Conservation (phyloP, 2,113 vertebrate species). For the Psittacula cyanocephala region DNA sequence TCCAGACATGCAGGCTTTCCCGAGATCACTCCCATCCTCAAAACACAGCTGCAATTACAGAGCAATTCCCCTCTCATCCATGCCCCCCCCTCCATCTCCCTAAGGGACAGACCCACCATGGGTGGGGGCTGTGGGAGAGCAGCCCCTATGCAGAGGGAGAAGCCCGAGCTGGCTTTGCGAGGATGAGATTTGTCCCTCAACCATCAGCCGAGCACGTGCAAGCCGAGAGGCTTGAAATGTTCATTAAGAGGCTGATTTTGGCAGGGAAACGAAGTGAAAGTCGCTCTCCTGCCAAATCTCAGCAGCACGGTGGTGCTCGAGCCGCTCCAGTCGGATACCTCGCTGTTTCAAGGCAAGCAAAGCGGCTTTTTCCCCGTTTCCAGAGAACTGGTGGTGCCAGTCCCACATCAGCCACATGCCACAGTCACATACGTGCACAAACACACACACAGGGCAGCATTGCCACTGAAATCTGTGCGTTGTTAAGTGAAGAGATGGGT, state of each 20-base stretch:
- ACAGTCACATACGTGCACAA: background rate
- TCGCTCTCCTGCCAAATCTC: conserved; percentile 29
- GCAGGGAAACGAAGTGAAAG: conserved; percentile 37
- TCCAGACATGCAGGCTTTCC: background rate
- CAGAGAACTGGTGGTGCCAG: background rate
- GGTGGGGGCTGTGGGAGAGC: background rate
- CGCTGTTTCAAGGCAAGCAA: background rate
- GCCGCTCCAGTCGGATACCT: background rate
- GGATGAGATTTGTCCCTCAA: background rate
- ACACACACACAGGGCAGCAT: background rate
- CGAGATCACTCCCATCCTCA: background rate
- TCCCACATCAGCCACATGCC: background rate
- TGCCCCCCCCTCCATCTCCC: background rate
- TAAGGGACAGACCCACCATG: background rate
- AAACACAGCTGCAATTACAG: background rate
- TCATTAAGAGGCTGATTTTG: conserved; percentile 12
- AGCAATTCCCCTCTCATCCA: background rate
- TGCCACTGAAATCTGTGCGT: background rate
- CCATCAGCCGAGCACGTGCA: background rate
- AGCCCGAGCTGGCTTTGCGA: background rate
- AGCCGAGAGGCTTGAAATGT: background rate
- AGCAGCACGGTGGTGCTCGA: conserved; percentile 43
- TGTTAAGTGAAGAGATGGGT: background rate
- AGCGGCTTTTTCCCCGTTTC: background rate
- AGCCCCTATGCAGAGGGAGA: background rate